phyloP scores from a whole-genome alignment of 1,140 invertebrate genomes.

The Lordiphosa mommai region DNA sequence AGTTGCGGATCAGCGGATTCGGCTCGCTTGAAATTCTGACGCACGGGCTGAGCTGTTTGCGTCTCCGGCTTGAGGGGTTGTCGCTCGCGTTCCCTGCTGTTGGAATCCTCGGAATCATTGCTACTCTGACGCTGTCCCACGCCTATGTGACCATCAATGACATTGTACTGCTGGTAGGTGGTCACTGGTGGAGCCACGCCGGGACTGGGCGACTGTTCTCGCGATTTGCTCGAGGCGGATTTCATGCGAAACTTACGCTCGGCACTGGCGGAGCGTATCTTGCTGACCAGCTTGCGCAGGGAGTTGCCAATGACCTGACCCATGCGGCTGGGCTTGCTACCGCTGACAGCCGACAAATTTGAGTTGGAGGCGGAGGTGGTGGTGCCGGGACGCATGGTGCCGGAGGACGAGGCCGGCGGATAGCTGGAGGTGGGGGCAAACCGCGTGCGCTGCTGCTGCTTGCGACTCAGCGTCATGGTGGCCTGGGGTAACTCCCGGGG shows the following conservation, averaged over 20 bases:
- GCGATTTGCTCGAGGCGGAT: constrained; percentile 66
- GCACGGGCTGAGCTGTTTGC: neutral
- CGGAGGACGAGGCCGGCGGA: constrained; percentile 51
- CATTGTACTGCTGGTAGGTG: constrained; percentile 83
- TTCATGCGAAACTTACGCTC: constrained; percentile 85
- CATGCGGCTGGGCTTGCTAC: constrained; percentile 70
- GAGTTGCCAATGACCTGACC: constrained; percentile 85
- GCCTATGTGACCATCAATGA: constrained; percentile 82
- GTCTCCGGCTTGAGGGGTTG: constrained; percentile 28
- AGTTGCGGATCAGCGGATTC: constrained; percentile 54
- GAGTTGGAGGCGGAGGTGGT: constrained; percentile 54
- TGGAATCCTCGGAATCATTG: constrained; percentile 60
- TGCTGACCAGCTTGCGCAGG: constrained; percentile 88
- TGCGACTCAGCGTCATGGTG: constrained; percentile 80
- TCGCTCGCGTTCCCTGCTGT: constrained; percentile 9
- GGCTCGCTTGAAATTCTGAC: constrained; percentile 34
- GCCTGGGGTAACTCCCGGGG: constrained; percentile 7
- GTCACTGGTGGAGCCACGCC: constrained; percentile 61
- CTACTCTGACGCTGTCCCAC: constrained; percentile 34
- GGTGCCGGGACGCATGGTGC: constrained; percentile 32
- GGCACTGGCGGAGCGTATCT: constrained; percentile 87
- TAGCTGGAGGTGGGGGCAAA: constrained; percentile 83
- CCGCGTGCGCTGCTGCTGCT: constrained; percentile 84
- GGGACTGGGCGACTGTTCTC: constrained; percentile 81
- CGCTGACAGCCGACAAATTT: constrained; percentile 56